These are phyloP conservation scores for Listronotus oregonensis DNA, from an alignment of 1,140 invertebrate species.

Conservation along the genomic window DNA sequence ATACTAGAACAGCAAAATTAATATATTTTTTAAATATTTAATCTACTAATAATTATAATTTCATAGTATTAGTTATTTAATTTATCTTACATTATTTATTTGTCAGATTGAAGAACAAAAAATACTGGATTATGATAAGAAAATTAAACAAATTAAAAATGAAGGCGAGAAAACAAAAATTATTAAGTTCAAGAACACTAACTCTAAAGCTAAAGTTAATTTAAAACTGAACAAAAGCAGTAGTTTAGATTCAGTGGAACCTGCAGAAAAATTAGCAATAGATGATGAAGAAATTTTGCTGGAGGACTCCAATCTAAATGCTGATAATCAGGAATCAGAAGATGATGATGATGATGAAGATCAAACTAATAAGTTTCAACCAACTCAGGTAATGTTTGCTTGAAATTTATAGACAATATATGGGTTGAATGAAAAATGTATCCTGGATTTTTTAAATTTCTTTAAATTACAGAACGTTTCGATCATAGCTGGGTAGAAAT, in stretches of 20 bases:
- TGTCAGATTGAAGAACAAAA: slow-evolving; percentile 58
- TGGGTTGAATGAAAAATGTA: too few relatives aligned
- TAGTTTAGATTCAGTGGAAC: slow-evolving; percentile 46
- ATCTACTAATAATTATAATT: too few relatives aligned
- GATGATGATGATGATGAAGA: slow-evolving; percentile 29
- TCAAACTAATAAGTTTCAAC: slow-evolving; percentile 8
- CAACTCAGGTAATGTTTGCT: slow-evolving; percentile 9
- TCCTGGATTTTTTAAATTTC: too few relatives aligned
- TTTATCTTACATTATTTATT: not conserved
- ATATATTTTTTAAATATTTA: too few relatives aligned
- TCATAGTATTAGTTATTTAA: too few relatives aligned
- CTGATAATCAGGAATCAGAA: slow-evolving; percentile 9
- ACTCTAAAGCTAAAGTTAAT: slow-evolving; percentile 44
- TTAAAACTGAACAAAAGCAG: slow-evolving; percentile 48
- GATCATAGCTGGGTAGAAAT: too few relatives aligned
- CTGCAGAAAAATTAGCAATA: not conserved
- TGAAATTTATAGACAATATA: too few relatives aligned
- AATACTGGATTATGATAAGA: slow-evolving; percentile 63
- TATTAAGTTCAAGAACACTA: slow-evolving; percentile 34
- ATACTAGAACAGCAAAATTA: too few relatives aligned
- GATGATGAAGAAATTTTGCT: slow-evolving; percentile 45
- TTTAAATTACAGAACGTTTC: too few relatives aligned
- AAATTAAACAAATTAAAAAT: slow-evolving; percentile 61
- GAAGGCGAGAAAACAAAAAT: slow-evolving; percentile 49
- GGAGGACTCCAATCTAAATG: slow-evolving; percentile 44